Evolutionary conservation across 2,797 vertebrate genomes (phyloP), one percentile per base, ranked within the genome.

Genomic region (Cirrhinus mrigala): DNA sequence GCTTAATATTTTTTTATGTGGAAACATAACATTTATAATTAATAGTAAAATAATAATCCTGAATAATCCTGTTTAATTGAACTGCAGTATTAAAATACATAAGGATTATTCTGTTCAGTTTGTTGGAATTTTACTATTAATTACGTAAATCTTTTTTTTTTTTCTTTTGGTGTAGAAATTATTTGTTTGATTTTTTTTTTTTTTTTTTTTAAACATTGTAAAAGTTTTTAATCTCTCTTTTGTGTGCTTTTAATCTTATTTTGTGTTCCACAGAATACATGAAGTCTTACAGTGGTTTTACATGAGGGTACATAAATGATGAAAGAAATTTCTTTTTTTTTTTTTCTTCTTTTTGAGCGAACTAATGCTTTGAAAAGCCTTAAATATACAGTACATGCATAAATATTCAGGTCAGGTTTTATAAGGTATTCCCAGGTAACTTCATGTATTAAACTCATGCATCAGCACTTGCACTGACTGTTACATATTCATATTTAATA

Each of bases 381-480:
- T 40, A 37, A 40, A 56, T 7, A 9, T 76, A 37, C 27, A 54
- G 20, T 7, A 1, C 20, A 37, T 37, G 20, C 27, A 37, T 4
- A 44, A 12, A 56, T 71, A 58, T 71, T 71, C 33, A 81, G 52
- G 66, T 27, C 33, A 44, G 9, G 64, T 20, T 10, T 4, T 24
- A 22, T 22, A 40, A 5, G 33, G 11, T 77, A 40, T 77, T 77
- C 29, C 22, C 20, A 56, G 9, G 16, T 62, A 64, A 79, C 20
- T 66, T 66, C 3, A 69, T 56, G 12, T 10, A 6, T 79, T 29
- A 62, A 64, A 64, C 56, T 64, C 18, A 27, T 62, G 37, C 24
- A 27, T 48, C 18, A 74, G 40, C 24, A 62, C 81, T 82, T 82
- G 56, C n/a, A 73, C n/a, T 82, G 52, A 73, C n/a, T 82, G 71